Percentiles rank a stretch among this genome's conserved stretches.
Evolutionary conservation across 2,797 vertebrate genomes (phyloP).

Genomic region (Dallia pectoralis): DNA sequence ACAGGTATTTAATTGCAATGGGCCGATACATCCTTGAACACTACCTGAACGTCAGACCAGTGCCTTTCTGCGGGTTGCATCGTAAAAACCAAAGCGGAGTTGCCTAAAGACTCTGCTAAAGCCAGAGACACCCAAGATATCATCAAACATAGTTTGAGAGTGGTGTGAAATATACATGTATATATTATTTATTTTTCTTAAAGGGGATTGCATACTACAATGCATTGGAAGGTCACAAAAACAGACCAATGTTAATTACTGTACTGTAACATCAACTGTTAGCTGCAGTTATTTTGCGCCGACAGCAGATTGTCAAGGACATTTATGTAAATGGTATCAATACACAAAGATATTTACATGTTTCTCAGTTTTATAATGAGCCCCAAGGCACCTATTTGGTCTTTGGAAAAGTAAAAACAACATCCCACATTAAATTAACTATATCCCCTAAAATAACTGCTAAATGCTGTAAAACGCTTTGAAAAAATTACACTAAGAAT

Average conservation of each 20-base stretch:
- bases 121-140: neutral
- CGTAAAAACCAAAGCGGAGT: neutral
- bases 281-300: conserved; percentile 31
- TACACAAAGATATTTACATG: conserved; percentile 21
- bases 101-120: neutral
- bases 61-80: neutral
- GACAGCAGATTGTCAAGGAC: conserved; percentile 14
- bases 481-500: neutral
- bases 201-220: conserved; percentile 34
- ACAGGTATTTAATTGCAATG: neutral
- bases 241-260: conserved; percentile 32
- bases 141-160: neutral
- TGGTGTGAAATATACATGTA: conserved; percentile 8
- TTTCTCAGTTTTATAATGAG: conserved; percentile 56
- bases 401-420: conserved; percentile 70
- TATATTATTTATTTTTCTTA: neutral
- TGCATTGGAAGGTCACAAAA: conserved; percentile 78
- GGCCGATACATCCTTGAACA: neutral
- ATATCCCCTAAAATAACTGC: conserved; percentile 48
- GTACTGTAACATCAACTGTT: conserved; percentile 20
- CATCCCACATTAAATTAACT: conserved; percentile 8
- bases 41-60: neutral
- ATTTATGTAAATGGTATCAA: conserved; percentile 12
- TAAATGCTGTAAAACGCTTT: neutral
- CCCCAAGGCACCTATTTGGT: conserved; percentile 86